These are phyloP conservation scores for Diadegma fenestrale DNA, from an alignment of 2,888 invertebrate genomes.

Conservation along the genomic window DNA sequence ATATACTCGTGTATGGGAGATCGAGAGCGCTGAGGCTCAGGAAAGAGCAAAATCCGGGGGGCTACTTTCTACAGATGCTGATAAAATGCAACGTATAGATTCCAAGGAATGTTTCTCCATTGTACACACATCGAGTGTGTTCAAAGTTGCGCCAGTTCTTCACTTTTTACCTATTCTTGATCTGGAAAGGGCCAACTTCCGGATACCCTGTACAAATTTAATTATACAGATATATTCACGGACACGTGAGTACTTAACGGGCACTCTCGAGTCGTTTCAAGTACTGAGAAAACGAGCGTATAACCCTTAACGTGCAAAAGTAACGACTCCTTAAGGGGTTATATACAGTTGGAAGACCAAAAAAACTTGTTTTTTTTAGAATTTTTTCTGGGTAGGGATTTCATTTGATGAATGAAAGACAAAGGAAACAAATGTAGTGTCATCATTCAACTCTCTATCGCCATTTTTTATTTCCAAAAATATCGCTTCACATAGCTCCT, in stretches of 20 bases:
- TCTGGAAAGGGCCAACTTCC: neutral
- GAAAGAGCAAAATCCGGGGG: slow-evolving; percentile 56
- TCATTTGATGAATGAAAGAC: too few relatives aligned
- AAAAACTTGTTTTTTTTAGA: too few relatives aligned
- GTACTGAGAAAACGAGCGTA: neutral
- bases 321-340: slow-evolving; percentile 44
- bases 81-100: slow-evolving; percentile 42
- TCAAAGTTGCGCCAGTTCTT: neutral
- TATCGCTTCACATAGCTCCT: too few relatives aligned
- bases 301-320: slow-evolving; percentile 21
- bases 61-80: slow-evolving; percentile 63
- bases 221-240: slow-evolving; percentile 5
- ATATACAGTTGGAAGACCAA: too few relatives aligned
- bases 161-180: neutral
- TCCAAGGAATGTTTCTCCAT: neutral
- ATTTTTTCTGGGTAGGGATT: too few relatives aligned
- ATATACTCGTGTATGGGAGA: slow-evolving; percentile 15
- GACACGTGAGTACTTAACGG: slow-evolving; percentile 33
- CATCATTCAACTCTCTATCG: too few relatives aligned
- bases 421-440: too few relatives aligned
- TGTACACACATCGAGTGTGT: slow-evolving; percentile 8
- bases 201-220: slow-evolving; percentile 18
- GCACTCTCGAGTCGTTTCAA: slow-evolving; percentile 44
- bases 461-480: too few relatives aligned
- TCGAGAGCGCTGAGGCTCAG: slow-evolving; percentile 23